Percentiles rank a stretch among this genome's conserved stretches.
Evolutionary conservation across 2,797 vertebrate genomes (phyloP).

Genomic region (Danionella dracula): DNA sequence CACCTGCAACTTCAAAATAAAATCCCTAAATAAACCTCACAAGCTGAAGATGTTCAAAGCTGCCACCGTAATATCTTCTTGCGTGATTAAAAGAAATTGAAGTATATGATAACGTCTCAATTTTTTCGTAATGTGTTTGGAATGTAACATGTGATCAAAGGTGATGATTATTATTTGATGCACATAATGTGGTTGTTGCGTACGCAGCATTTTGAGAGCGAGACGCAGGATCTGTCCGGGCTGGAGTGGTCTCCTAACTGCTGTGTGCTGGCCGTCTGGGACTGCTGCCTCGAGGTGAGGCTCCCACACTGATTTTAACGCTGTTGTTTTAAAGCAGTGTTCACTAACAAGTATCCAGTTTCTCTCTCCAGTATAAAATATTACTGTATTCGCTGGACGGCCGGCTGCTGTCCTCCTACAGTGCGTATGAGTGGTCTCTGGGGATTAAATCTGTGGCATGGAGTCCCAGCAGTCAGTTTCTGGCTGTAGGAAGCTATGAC

Average conservation of each 20-base stretch:
- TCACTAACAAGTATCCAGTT: too few species aligned
- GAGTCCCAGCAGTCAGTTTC: constrained; percentile 95
- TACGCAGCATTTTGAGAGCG: constrained; percentile 89
- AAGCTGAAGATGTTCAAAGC: too few species aligned
- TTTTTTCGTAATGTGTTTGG: too few species aligned
- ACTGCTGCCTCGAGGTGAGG: constrained; percentile 86
- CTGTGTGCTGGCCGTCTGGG: constrained; percentile 91
- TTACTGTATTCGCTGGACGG: constrained; percentile 92
- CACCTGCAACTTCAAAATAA: too few species aligned
- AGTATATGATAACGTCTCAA: too few species aligned
- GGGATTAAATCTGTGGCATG: constrained; percentile 85
- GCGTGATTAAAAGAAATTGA: too few species aligned
- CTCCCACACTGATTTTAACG: too few species aligned
- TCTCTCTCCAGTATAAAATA: constrained; percentile 81
- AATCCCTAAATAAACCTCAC: too few species aligned
- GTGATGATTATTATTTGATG: too few species aligned
- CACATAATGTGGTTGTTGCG: not conserved
- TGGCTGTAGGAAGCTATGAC: constrained; percentile 92
- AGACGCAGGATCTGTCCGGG: constrained; percentile 89
- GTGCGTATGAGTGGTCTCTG: constrained; percentile 90
- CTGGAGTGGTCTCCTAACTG: constrained; percentile 95
- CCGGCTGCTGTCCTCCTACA: constrained; percentile 78
- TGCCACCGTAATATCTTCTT: too few species aligned
- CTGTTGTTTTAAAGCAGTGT: too few species aligned
- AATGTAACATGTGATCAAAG: too few species aligned